Evolutionary conservation across 2,797 vertebrate genomes (phyloP), one percentile per base, ranked within the genome.

Genomic region (Ciconia nigra): DNA sequence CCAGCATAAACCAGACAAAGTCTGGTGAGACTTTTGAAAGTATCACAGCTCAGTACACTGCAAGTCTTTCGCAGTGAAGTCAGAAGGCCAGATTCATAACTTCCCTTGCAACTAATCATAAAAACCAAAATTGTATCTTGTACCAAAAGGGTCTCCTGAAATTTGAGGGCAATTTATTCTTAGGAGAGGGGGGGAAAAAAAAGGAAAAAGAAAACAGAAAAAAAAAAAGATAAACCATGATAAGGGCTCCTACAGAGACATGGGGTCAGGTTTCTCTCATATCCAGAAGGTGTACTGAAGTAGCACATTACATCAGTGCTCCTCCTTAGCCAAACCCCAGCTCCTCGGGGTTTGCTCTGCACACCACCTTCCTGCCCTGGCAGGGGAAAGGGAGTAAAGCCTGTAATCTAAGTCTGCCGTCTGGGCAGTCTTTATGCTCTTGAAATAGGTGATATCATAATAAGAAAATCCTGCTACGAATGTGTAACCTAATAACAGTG

Each of bases 161-260:
- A 69, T 52, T 46, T 37, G 14, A 72, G 15, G 15, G 15, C 10
- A 26, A 55, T 78, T 62, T 54, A n/a, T 25, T 55, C 11, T 19
- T 15, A 2, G 13, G 21, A 33, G 26, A 5, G 5, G 17, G 15
- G 18, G 44, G 8, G 18, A 22, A 7, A 47, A 13, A 42, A 44
- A 19, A 44, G 18, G 49, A 15, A 58, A 17, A 13, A n/a, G 21
- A 7, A 13, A 5, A 20, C 29, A 13, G 5, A 9, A 5, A 17
- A 9, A 3, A 15, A 1, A 4, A 6, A 4, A 41, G 7, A 74
- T 7, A n/a, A 41, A 17, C 5, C 20, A 22, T 0, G 2, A 12
- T 9, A 35, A 55, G 54, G 12, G 10, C 7, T 59, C n/a, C 35
- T 10, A 2, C 31, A 52, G 81, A 66, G 47, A n/a, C 2, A 6